Evolutionary conservation across 2,888 invertebrate genomes (phyloP).

Genomic region (Cylloceria caligata): DNA sequence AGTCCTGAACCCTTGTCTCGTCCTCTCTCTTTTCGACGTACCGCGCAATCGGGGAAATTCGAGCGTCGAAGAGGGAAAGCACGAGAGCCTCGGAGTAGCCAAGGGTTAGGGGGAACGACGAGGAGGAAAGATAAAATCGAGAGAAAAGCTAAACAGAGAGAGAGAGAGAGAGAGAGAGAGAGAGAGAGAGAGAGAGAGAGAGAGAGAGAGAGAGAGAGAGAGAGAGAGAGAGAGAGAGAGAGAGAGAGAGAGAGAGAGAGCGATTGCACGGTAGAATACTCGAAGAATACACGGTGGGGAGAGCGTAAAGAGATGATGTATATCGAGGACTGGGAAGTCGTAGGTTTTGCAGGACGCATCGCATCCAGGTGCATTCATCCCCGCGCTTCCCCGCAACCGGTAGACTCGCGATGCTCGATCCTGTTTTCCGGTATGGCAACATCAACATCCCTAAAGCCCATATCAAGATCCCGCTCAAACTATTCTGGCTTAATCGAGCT

Average conservation of each 20-base stretch:
- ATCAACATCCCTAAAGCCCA: constrained; percentile 12
- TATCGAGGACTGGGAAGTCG: constrained; percentile 49
- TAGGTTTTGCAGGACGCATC: constrained; percentile 54
- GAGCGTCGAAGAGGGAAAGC: constrained; percentile 65
- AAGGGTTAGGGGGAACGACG: constrained; percentile 15
- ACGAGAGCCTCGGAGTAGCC: constrained; percentile 47
- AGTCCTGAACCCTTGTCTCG: constrained; percentile 57
- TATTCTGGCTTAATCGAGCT: constrained; percentile 1
- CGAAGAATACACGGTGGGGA: constrained; percentile 42
- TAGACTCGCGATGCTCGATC: constrained; percentile 64
- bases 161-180: constrained; percentile 22
- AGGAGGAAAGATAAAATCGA: constrained; percentile 39
- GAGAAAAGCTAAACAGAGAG: constrained; percentile 30
- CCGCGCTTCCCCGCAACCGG: constrained; percentile 45
- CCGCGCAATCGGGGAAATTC: constrained; percentile 62
- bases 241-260: constrained; percentile 3
- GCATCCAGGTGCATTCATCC: constrained; percentile 70
- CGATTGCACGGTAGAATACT: constrained; percentile 57
- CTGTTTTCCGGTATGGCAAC: constrained; percentile 28
- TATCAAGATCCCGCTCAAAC: constrained; percentile 10
- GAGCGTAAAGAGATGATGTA: constrained; percentile 45
- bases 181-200: constrained; percentile 33
- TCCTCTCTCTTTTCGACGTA: constrained; percentile 62
- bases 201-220: constrained; percentile 19
- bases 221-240: too few species aligned